A percentile compares a stretch with the other conserved stretches of the same genome.
Conservation (phyloP, 1,140 invertebrate species). For the Musca domestica region DNA sequence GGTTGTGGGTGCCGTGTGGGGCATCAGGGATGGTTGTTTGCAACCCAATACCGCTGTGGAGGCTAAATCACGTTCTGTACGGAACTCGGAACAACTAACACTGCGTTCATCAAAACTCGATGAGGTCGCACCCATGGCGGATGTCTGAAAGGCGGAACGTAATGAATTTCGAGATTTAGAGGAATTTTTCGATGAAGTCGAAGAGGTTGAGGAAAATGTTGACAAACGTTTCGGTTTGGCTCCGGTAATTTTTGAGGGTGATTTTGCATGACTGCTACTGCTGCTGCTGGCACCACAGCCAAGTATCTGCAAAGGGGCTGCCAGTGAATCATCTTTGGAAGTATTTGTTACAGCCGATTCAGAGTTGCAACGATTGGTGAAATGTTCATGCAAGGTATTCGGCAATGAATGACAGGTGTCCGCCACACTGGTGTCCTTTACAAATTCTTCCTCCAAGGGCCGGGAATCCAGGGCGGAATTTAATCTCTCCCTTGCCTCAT, state of each 20-base stretch:
- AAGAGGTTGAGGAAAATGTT: constrained; percentile 40
- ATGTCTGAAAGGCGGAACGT: constrained; percentile 25
- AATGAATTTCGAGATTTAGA: constrained; percentile 43
- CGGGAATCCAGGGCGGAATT: background rate
- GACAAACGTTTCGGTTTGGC: constrained; percentile 46
- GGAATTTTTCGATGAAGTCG: constrained; percentile 39
- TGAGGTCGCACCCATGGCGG: constrained; percentile 9
- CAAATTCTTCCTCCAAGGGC: constrained; percentile 6
- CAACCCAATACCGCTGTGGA: constrained; percentile 14
- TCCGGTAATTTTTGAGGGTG: constrained; percentile 23
- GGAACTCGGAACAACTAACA: constrained; percentile 48
- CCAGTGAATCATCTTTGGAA: background rate
- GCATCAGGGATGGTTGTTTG: constrained; percentile 25
- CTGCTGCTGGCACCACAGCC: too few relatives aligned
- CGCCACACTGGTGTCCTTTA: background rate
- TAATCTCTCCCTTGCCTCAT: constrained; percentile 17
- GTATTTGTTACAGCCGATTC: background rate
- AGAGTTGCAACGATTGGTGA: constrained; percentile 18
- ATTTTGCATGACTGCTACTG: background rate
- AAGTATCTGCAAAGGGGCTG: background rate
- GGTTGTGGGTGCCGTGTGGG: constrained; percentile 21
- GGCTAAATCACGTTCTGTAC: constrained; percentile 21
- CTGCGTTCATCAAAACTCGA: constrained; percentile 45
- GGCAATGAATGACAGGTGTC: constrained; percentile 39
- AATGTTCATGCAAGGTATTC: constrained; percentile 37